phyloP scores from a whole-genome alignment of 2,888 invertebrate species.

The Acanthosoma haemorrhoidale region DNA sequence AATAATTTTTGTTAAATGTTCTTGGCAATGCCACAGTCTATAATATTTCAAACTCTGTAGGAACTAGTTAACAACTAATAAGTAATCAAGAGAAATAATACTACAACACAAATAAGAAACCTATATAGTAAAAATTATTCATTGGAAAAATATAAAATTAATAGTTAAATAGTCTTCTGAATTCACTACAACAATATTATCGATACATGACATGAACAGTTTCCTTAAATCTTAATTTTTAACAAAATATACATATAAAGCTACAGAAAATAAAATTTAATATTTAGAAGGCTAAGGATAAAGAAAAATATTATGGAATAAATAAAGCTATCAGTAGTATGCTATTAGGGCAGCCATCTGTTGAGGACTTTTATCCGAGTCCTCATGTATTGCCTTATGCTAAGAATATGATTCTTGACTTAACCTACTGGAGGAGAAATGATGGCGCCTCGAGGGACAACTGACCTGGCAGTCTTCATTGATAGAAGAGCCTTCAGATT shows the following conservation, averaged over 20 bases:
- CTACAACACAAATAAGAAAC: neutral
- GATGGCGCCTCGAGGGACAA: conserved; percentile 38
- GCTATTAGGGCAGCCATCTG: neutral
- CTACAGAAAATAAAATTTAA: too few species aligned
- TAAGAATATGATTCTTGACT: conserved; percentile 19
- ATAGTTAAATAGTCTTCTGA: neutral
- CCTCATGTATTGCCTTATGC: neutral
- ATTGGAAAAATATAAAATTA: neutral
- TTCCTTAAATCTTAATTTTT: too few species aligned
- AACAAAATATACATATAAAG: too few species aligned
- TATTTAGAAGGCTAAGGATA: too few species aligned
- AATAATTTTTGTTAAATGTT: neutral
- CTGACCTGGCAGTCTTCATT: conserved; percentile 41
- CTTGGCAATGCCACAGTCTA: conserved; percentile 9
- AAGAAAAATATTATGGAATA: too few species aligned
- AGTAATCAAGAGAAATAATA: neutral
- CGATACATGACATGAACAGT: too few species aligned
- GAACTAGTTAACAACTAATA: neutral
- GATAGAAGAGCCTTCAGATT: conserved; percentile 41
- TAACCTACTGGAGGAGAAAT: conserved; percentile 32
- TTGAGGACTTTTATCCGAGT: neutral
- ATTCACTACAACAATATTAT: too few species aligned
- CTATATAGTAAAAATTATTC: too few species aligned
- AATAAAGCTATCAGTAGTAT: too few species aligned
- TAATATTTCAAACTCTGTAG: neutral